Conservation (phyloP, 2,113 vertebrate species). For the Cyphomyrus discorhynchus region DNA sequence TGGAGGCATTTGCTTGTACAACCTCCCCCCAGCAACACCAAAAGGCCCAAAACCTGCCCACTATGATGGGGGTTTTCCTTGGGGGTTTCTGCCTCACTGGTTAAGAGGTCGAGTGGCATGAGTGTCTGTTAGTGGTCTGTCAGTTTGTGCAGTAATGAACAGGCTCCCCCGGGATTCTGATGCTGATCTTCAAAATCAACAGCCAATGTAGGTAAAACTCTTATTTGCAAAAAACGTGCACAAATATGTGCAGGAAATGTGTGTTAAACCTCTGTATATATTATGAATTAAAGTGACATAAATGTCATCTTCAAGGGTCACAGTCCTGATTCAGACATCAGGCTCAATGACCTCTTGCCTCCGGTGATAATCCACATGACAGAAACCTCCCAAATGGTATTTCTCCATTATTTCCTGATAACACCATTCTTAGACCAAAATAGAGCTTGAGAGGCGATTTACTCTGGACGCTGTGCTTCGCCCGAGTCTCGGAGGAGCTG, state of each 20-base stretch:
- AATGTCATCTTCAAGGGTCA: neutral
- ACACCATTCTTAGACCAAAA: neutral
- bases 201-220: neutral
- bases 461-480: neutral
- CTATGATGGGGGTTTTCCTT: neutral
- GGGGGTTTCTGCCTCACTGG: neutral
- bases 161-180: slow-evolving; percentile 5
- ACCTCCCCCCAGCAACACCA: neutral
- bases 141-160: slow-evolving; percentile 8
- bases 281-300: neutral
- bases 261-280: neutral
- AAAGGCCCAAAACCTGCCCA: neutral
- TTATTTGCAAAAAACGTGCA: neutral
- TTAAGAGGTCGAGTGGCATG: neutral
- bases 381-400: neutral
- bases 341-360: neutral
- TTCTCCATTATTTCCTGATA: neutral
- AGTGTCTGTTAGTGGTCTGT: neutral
- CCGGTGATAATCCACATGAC: neutral
- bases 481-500: neutral
- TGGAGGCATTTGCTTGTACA: neutral
- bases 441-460: neutral
- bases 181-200: neutral
- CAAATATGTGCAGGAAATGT: neutral
- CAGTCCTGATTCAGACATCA: neutral